Percentiles rank a stretch among this genome's conserved stretches.
Conservation (phyloP, 2,888 invertebrate genomes). For the Cheilosia soror region DNA sequence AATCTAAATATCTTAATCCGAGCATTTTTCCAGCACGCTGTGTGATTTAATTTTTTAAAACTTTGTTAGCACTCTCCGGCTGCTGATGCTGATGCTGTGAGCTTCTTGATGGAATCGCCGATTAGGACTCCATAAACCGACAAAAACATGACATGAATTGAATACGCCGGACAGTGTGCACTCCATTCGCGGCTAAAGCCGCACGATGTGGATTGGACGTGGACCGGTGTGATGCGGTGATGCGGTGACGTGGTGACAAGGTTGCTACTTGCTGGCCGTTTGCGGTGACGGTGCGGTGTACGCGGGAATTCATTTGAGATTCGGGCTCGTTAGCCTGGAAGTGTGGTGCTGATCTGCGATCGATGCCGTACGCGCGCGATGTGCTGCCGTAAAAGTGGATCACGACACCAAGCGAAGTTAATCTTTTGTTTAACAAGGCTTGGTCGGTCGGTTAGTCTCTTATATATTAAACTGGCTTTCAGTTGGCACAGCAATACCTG, state of each 20-base stretch:
- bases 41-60: slow-evolving; percentile 76
- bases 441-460: slow-evolving; percentile 66
- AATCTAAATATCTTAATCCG: slow-evolving; percentile 84
- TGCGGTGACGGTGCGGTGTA: slow-evolving; percentile 4
- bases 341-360: slow-evolving; percentile 60
- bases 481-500: background rate
- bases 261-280: slow-evolving; percentile 72
- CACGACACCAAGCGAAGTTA: slow-evolving; percentile 74
- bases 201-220: slow-evolving; percentile 14
- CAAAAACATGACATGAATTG: slow-evolving; percentile 83
- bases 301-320: slow-evolving; percentile 60
- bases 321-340: slow-evolving; percentile 69
- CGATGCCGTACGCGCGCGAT: slow-evolving; percentile 68
- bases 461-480: slow-evolving; percentile 38
- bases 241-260: slow-evolving; percentile 72
- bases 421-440: slow-evolving; percentile 74
- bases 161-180: slow-evolving; percentile 72
- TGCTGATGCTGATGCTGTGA: slow-evolving; percentile 82
- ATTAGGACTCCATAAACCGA: slow-evolving; percentile 84
- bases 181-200: slow-evolving; percentile 67
- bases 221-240: slow-evolving; percentile 25
- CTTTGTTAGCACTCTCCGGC: slow-evolving; percentile 64
- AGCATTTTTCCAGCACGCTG: slow-evolving; percentile 76
- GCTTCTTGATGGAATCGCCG: slow-evolving; percentile 84
- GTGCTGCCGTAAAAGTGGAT: slow-evolving; percentile 75